These are phyloP conservation scores for human DNA, from an alignment of 2,113 vertebrate genomes.

Conservation along the genomic window GRCh38 chr2:137264501-137265000, in stretches of 20 bases:
- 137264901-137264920: too few species aligned
- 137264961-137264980: too few species aligned
- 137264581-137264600: not conserved
- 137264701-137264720: not conserved
- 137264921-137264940: too few species aligned
- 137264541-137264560: not conserved
- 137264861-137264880: too few species aligned
- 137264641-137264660: not conserved
- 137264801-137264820: too few species aligned
- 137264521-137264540: too few species aligned
- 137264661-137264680: not conserved
- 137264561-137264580: constrained; percentile 25
- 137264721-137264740: not conserved
- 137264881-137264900: too few species aligned
- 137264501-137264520: too few species aligned
- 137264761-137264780: not conserved
- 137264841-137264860: too few species aligned
- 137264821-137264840: too few species aligned
- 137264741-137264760: constrained; percentile 36
- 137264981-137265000: too few species aligned
- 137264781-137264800: not conserved
- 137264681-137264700: not conserved
- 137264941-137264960: too few species aligned
- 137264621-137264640: not conserved
- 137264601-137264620: not conserved